Evolutionary conservation across 2,113 vertebrate species (phyloP).

Genomic region (Ranitomeya variabilis): DNA sequence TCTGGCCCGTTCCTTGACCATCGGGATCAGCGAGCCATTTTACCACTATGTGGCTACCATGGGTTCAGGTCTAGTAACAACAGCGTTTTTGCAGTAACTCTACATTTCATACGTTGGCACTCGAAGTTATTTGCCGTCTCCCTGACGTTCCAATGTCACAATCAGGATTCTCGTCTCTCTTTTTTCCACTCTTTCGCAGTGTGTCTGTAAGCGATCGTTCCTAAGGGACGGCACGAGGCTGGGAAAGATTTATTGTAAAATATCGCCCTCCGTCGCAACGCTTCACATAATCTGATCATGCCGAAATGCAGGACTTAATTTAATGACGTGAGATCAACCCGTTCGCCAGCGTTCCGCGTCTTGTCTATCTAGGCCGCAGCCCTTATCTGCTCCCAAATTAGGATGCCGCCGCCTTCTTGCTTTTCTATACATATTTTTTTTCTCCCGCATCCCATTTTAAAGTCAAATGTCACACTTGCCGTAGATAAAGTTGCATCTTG

Average conservation of each 20-base stretch:
- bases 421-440: background rate
- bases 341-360: slow-evolving; percentile 2
- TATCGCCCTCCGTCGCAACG: slow-evolving; percentile 38
- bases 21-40: no score
- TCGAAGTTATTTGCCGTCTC: slow-evolving; percentile 16
- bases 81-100: background rate
- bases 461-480: slow-evolving; percentile 50
- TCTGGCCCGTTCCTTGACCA: no score
- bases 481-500: slow-evolving; percentile 42
- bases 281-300: slow-evolving; percentile 51
- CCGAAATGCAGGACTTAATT: slow-evolving; percentile 45
- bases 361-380: slow-evolving; percentile 10
- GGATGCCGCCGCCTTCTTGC: background rate
- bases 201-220: slow-evolving; percentile 27
- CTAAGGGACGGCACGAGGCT: slow-evolving; percentile 33
- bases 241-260: slow-evolving; percentile 52
- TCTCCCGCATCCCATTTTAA: slow-evolving; percentile 24
- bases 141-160: slow-evolving; percentile 10
- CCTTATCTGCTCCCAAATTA: slow-evolving; percentile 30
- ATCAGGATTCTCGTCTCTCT: slow-evolving; percentile 24
- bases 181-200: background rate
- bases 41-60: no score
- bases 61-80: no score
- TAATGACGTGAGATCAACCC: slow-evolving; percentile 33
- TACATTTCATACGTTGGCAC: background rate